Conservation (phyloP, 1,140 invertebrate genomes). For the Diuraphis noxia region DNA sequence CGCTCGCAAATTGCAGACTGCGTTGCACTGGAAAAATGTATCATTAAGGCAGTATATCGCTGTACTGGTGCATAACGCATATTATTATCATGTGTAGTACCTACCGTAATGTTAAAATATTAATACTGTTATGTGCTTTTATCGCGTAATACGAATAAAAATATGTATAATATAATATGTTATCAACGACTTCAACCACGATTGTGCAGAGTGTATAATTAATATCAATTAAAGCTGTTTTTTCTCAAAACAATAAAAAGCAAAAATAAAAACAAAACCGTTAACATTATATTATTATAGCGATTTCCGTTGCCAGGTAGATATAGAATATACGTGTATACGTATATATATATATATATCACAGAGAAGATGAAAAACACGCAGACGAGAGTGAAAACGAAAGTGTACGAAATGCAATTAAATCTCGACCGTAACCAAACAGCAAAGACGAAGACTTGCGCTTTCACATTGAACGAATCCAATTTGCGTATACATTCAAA, state of each 20-base stretch:
- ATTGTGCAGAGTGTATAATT: neutral
- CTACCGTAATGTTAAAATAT: neutral
- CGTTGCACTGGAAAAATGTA: neutral
- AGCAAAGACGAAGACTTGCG: conserved; percentile 26
- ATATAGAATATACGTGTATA: neutral
- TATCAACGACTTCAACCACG: neutral
- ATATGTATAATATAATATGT: neutral
- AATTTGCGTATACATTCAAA: conserved; percentile 16
- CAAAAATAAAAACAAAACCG: neutral
- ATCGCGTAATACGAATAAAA: neutral
- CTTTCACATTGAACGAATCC: conserved; percentile 50
- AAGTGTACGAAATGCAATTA: conserved; percentile 50
- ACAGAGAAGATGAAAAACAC: conserved; percentile 12
- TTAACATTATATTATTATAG: neutral
- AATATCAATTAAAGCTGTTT: neutral
- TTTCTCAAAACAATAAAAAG: neutral
- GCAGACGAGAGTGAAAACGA: conserved; percentile 37
- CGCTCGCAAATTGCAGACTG: neutral
- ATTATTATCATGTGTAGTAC: neutral
- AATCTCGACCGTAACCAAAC: conserved; percentile 45
- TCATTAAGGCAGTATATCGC: neutral
- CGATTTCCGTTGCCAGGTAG: neutral
- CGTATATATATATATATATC: neutral
- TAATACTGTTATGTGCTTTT: neutral
- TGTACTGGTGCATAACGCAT: neutral